Base-by-base conservation (phyloP, 2,113 vertebrate species). In the Gnathonemus longibarbis region DNA sequence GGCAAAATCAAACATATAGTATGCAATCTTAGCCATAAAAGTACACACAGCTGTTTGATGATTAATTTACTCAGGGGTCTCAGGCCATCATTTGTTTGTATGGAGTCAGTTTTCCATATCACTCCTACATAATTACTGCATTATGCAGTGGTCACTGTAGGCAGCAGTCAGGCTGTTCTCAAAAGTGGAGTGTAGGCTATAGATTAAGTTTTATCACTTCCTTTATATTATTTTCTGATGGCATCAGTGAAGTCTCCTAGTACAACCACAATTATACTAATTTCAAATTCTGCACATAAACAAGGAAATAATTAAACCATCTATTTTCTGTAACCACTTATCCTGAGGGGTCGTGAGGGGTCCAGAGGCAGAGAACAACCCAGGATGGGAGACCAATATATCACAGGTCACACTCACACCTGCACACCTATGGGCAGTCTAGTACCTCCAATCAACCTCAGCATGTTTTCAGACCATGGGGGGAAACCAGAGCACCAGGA, bases 21-120 rank as follows among this genome's bases (percentile, higher is more conserved):
- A 66, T 49, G 42, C 45, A 24, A 9, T 27, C 42, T 53, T 39
- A 39, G 85, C 15, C 50, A 7, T 53, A 42, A 17, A 58, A 31
- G 39, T 58, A 84, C 56, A 39, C 49, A 35, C 87, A 88, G 87
- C 87, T 90, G 50, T 39, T 77, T 83, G 50, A 88, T 80, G n/a
- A 58, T 88, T 88, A 87, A 90, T 50, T 45, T 77, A 80, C 35
- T 52, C 21, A 10, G 86, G 19, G 31, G 50, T 56, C 66, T 80
- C 46, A 58, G 50, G 19, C 24, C 17, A 83, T 70, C 50, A 56
- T 90, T 35, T 90, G 35, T 80, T 53, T 58, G 62, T 80, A 52
- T 49, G 48, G 53, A 24, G 66, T 58, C 50, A 88, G 90, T 21
- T 35, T 39, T 46, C 70, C 50, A n/a, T 88, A 46, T 90, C 48